A percentile compares a stretch with the other conserved stretches of the same genome.
phyloP scores from a whole-genome alignment of 2,888 invertebrate genomes.

The Pyralis farinalis region DNA sequence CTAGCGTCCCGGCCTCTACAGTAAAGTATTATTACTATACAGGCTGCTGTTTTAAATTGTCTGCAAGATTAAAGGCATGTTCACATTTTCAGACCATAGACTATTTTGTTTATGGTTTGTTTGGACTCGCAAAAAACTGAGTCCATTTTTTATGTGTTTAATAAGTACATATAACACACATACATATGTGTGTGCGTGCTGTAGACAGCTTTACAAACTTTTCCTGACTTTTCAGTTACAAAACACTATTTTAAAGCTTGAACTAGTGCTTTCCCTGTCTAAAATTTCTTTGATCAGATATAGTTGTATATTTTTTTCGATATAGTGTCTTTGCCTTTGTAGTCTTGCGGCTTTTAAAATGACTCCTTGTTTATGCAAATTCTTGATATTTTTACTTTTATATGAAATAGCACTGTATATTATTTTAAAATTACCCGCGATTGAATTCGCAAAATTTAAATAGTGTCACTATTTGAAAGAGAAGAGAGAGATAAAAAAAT shows the following conservation, averaged over 20 bases:
- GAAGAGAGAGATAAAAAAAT: too few relatives aligned
- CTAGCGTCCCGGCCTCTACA: too few relatives aligned
- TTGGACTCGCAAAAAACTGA: too few relatives aligned
- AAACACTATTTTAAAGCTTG: neutral
- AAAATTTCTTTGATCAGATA: neutral
- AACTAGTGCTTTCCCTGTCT: neutral
- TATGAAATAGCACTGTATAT: too few relatives aligned
- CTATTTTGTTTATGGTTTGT: too few relatives aligned
- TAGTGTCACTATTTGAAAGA: too few relatives aligned
- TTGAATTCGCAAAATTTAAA: too few relatives aligned
- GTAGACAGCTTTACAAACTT: neutral
- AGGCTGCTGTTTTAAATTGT: slow-evolving; percentile 6
- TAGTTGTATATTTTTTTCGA: neutral
- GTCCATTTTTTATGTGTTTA: too few relatives aligned
- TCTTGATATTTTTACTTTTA: too few relatives aligned
- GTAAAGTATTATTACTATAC: neutral
- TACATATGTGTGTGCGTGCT: neutral
- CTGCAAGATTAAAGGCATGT: neutral
- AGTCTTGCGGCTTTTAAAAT: slow-evolving; percentile 2
- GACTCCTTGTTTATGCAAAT: slow-evolving; percentile 19
- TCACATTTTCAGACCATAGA: too few relatives aligned
- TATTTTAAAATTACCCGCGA: too few relatives aligned
- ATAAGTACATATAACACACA: neutral
- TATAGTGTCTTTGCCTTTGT: neutral
- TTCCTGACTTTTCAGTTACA: neutral